Conservation (phyloP, 2,113 vertebrate species). For the Syrmaticus mikado region DNA sequence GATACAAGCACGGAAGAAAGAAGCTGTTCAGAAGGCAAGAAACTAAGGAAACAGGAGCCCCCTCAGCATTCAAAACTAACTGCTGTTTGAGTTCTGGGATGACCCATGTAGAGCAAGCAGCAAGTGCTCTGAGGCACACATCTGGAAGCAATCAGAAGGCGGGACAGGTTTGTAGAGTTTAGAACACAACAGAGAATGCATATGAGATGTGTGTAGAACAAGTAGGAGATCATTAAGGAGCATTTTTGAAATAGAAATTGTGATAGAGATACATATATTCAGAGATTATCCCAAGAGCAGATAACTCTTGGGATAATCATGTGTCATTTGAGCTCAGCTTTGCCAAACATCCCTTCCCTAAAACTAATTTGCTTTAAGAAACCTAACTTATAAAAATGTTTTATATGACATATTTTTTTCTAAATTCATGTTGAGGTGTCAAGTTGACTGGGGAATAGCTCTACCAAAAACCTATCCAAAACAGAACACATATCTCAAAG, state of each 20-base stretch:
- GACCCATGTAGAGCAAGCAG: constrained; percentile 81
- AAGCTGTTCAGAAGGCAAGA: constrained; percentile 78
- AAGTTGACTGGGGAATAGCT: not conserved
- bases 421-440: not conserved
- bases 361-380: not conserved
- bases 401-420: not conserved
- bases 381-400: not conserved
- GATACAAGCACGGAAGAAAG: constrained; percentile 88
- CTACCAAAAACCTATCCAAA: not conserved
- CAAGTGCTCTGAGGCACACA: constrained; percentile 78
- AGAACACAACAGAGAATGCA: not conserved
- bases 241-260: not conserved
- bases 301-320: not conserved
- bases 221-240: not conserved
- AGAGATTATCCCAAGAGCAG: not conserved
- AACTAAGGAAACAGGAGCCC: constrained; percentile 58
- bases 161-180: not conserved
- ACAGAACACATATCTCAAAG: not conserved
- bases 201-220: not conserved
- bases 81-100: constrained; percentile 83
- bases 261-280: not conserved
- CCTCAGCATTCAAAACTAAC: constrained; percentile 73
- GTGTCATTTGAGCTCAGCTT: not conserved
- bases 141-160: constrained; percentile 83
- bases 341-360: not conserved